Evolutionary conservation across 35 echinoderm and acorn worm genomes (phyloP).

Genomic region (Apostichopus californicus): DNA sequence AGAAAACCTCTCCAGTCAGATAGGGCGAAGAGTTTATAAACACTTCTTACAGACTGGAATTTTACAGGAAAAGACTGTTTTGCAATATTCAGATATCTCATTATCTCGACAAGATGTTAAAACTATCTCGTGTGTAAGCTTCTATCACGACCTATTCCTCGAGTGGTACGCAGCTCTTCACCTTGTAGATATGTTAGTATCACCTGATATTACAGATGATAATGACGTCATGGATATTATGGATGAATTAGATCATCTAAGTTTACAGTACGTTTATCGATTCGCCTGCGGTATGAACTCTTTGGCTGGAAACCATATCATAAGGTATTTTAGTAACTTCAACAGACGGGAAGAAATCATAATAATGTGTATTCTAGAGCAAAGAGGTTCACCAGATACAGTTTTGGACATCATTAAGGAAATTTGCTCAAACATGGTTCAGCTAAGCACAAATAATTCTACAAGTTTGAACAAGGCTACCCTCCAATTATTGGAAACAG

Average conservation of each 20-base stretch:
- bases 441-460: not conserved
- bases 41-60: not conserved
- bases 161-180: constrained; percentile 4
- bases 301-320: not conserved
- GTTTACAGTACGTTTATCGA: not conserved
- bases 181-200: not conserved
- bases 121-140: not conserved
- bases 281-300: constrained; percentile 20
- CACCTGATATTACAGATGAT: not conserved
- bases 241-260: not conserved
- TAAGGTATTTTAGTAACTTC: not conserved
- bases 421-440: not conserved
- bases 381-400: not conserved
- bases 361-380: not conserved
- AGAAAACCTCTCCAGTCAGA: not conserved
- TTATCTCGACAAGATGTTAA: not conserved
- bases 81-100: not conserved
- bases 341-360: not conserved
- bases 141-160: not conserved
- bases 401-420: not conserved
- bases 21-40: not conserved
- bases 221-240: not conserved
- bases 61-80: not conserved
- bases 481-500: not conserved
- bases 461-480: not conserved